Evolutionary conservation across 2,888 invertebrate genomes (phyloP).

Genomic region (Athalia cordata): DNA sequence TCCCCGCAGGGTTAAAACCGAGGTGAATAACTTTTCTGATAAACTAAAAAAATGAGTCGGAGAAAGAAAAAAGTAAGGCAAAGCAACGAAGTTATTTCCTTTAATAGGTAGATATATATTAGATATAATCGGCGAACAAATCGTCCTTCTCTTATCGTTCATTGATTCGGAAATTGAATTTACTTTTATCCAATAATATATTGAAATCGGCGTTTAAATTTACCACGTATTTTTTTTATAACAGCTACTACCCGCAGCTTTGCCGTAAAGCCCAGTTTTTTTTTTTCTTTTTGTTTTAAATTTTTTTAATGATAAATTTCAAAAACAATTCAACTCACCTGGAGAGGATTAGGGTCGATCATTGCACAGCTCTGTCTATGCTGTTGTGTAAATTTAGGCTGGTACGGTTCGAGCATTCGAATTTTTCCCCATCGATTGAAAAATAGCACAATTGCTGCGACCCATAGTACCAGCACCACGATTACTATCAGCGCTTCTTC

Average conservation of each 20-base stretch:
- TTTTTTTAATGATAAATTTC: background rate
- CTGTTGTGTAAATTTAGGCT: conserved; percentile 91
- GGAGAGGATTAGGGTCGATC: conserved; percentile 61
- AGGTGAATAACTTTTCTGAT: no score
- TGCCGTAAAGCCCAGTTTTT: no score
- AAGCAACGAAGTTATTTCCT: background rate
- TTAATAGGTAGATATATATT: background rate
- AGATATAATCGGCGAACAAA: background rate
- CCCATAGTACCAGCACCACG: conserved; percentile 88
- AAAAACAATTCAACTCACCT: conserved; percentile 45
- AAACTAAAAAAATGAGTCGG: background rate
- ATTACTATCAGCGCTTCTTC: conserved; percentile 91
- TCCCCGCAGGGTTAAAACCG: no score
- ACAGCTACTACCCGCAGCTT: no score
- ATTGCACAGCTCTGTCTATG: conserved; percentile 78
- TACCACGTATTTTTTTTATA: background rate
- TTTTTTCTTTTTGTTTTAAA: no score
- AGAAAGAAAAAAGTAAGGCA: background rate
- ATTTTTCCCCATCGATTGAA: conserved; percentile 97
- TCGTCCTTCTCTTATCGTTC: background rate
- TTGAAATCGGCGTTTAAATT: background rate
- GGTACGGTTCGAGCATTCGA: conserved; percentile 92
- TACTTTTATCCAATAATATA: background rate
- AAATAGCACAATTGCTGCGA: conserved; percentile 90
- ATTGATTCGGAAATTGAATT: conserved; percentile 31